Evolutionary conservation across 2,888 invertebrate genomes (phyloP).

Genomic region (Nephrotoma guestfalica): DNA sequence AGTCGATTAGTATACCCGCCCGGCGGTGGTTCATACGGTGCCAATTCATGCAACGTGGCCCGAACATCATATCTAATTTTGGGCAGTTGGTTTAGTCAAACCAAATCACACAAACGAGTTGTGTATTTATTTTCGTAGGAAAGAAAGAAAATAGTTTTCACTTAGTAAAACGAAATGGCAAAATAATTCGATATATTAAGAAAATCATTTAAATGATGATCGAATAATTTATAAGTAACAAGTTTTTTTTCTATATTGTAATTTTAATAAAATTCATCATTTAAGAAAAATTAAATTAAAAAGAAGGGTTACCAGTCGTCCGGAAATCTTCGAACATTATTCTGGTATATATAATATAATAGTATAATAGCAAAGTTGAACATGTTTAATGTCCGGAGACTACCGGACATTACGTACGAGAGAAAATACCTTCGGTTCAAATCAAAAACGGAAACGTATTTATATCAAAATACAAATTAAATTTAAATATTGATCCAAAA

Average conservation of each 20-base stretch:
- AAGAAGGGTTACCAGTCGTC: background rate
- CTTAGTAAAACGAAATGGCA: background rate
- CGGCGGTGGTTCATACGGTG: constrained; percentile 61
- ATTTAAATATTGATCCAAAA: too few relatives aligned
- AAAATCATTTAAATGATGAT: background rate
- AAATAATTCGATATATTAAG: background rate
- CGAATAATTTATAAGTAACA: background rate
- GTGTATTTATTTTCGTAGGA: background rate
- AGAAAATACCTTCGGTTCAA: too few relatives aligned
- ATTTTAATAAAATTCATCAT: background rate
- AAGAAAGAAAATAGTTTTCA: constrained; percentile 4
- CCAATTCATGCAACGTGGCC: constrained; percentile 78
- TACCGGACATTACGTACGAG: background rate
- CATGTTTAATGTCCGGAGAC: background rate
- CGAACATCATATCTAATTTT: constrained; percentile 78
- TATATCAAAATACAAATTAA: background rate
- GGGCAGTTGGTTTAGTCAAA: background rate
- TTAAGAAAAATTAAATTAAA: background rate
- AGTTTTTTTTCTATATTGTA: background rate
- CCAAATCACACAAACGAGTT: background rate
- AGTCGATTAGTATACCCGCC: constrained; percentile 48
- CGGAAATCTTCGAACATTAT: background rate
- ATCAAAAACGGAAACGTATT: background rate
- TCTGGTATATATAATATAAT: background rate
- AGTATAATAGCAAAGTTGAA: background rate